A percentile compares a stretch with the other conserved stretches of the same genome.
phyloP scores from a whole-genome alignment of 1,140 invertebrate genomes.

The Bathynomus jamesi region DNA sequence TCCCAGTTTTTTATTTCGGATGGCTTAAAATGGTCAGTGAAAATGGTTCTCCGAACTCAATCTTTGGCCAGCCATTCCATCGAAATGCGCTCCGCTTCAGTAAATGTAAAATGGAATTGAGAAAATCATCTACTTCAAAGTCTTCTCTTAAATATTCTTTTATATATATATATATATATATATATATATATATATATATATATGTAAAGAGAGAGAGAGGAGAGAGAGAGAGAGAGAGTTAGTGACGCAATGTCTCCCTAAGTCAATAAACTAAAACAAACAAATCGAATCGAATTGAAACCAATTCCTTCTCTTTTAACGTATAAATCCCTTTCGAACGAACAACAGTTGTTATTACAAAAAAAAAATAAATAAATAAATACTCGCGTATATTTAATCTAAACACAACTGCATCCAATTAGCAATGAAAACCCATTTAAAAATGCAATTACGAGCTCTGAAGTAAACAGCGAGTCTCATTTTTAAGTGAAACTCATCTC shows the following conservation, averaged over 20 bases:
- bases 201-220: neutral
- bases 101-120: neutral
- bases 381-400: too few species aligned
- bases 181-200: conserved; percentile 3
- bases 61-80: neutral
- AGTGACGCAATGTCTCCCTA: neutral
- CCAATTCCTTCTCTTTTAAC: too few species aligned
- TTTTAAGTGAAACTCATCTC: too few species aligned
- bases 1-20: neutral
- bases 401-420: too few species aligned
- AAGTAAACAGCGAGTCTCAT: too few species aligned
- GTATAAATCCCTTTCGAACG: too few species aligned
- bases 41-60: neutral
- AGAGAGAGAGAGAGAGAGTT: neutral
- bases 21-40: neutral
- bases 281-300: too few species aligned
- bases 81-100: neutral
- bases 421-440: too few species aligned
- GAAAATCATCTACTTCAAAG: neutral
- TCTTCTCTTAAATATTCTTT: neutral
- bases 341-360: too few species aligned
- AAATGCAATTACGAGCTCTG: too few species aligned
- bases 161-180: conserved; percentile 3
- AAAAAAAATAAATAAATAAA: too few species aligned
- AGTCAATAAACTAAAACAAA: too few species aligned